Base-by-base conservation (phyloP, 2,888 invertebrate genomes). In the Leucozona laternaria region DNA sequence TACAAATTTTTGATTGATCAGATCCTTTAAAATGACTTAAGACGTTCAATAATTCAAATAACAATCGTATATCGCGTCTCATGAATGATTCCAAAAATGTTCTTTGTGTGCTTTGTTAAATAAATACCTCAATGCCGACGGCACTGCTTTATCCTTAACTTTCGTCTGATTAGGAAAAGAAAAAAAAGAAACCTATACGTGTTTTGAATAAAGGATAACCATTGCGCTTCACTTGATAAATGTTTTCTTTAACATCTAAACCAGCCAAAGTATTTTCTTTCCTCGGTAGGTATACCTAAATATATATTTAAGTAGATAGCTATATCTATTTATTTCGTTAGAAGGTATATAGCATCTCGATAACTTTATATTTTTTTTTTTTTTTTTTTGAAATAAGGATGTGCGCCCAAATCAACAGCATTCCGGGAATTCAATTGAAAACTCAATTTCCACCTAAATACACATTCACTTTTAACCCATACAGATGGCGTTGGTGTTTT, bases 401-500 rank as follows among this genome's bases (percentile, higher is more conserved):
- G 77, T 85, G 55, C 57, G 43, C 55, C 68, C 81, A 80, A 79
- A 84, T 84, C 84, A 85, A 73, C 81, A 85, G 62, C 57, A 77
- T 68, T 81, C 72, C 76, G 72, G 68, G 62, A 81, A 85, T 81
- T 85, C 85, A 85, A 81, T 85, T 85, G 81, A 81, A 85, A 85
- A 85, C 73, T 85, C 81, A 77, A 85, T 85, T 85, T 85, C 81
- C 85, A 85, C 77, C 81, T 78, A 81, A 81, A 81, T 78, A 84
- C 85, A 85, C 85, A 85, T 78, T 81, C 68, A 62, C 77, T 73
- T 70, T 78, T 60, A 80, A 77, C 81, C 77, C 73, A 78, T 58
- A 81, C 72, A 77, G 77, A 77, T 70, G 77, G 73, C 73, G 70
- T 60, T 70, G 70, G 37, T 73, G 73, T 78, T 73, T 77, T 79